phyloP scores from a whole-genome alignment of 2,888 invertebrate species.

The Patella caerulea region DNA sequence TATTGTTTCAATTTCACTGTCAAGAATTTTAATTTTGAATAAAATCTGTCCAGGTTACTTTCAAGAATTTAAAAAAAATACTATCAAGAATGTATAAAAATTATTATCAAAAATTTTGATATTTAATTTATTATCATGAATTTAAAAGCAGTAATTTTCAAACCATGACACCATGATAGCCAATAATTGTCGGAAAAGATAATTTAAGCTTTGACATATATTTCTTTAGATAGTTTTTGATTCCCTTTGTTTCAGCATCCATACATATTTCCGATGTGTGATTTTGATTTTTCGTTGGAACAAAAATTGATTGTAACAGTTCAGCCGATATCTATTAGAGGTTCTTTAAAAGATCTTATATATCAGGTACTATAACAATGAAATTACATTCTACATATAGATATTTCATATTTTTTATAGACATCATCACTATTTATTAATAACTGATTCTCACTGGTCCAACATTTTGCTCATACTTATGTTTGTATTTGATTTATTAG shows the following conservation, averaged over 20 bases:
- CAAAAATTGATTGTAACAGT: constrained; percentile 79
- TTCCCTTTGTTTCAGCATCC: constrained; percentile 84
- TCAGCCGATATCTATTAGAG: constrained; percentile 86
- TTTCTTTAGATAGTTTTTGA: neutral
- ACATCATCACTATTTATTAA: neutral
- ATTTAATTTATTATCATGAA: no score
- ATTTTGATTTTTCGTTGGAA: constrained; percentile 81
- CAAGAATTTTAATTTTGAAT: no score
- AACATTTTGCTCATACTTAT: no score
- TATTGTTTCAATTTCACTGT: no score
- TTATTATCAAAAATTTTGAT: no score
- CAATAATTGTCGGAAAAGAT: neutral
- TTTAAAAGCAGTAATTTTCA: neutral
- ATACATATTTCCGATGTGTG: constrained; percentile 90
- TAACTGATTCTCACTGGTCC: no score
- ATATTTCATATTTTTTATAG: neutral
- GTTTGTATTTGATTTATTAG: no score
- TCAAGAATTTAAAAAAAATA: no score
- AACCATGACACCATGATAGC: neutral
- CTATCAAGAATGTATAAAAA: no score
- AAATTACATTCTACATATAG: neutral
- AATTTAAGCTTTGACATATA: neutral
- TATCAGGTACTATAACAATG: constrained; percentile 78
- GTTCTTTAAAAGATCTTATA: constrained; percentile 91
- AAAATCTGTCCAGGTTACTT: no score